Evolutionary conservation across 2,888 invertebrate genomes (phyloP), one percentile per base, ranked within the genome.

Genomic region (Metopia argyrocephala): DNA sequence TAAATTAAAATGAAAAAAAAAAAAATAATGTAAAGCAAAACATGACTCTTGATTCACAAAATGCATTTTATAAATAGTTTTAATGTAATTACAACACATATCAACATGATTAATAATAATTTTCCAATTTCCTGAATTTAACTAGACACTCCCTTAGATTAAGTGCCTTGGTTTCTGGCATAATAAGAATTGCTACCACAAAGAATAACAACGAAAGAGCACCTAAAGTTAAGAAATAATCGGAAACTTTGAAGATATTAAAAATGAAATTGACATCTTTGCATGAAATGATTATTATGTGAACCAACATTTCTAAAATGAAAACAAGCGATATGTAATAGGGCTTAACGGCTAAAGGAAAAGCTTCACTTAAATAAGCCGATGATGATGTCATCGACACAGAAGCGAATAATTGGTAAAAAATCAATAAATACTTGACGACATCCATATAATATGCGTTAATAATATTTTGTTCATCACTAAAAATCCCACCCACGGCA

Each of bases 331-430:
- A 86, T n/a, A 88, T 46, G 23, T 83, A 85, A 31, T 84, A 88
- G 0, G 87, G 86, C 38, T 89, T 89, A 0, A 86, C 76, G 1
- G 84, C 73, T 59, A 89, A 46, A 0, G 89, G 89, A 65, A 88
- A 89, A 1, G 88, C 89, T 74, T 89, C 89, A 0, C 87, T 86
- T 21, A 89, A 79, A 45, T 89, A 89, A 0, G 84, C 86, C 0
- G 89, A 86, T 0, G 88, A 88, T 6, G 87, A 84, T 0, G 86
- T 84, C 21, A 84, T 84, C 0, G 85, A 83, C n/a, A 88, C n/a
- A 3, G 88, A 85, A 1, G 85, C 84, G 28, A 87, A 86, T 2
- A 88, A 76, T 64, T 88, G 87, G 75, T 84, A 82, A 3, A 82
- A 46, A 1, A 89, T 78, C 1, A 88, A 61, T 28, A 87, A 69